phyloP scores from a whole-genome alignment of 2,113 vertebrate genomes.

The cattle (Bos taurus) region ARS-UCD2.0 NC_037330.1:120075501-120076000 shows the following conservation, averaged over 20 bases:
- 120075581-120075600: not conserved
- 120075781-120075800: not conserved
- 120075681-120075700: not conserved
- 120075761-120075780: rapidly evolving
- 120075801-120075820: not conserved
- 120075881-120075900: not conserved
- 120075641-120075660: not conserved
- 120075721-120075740: not conserved
- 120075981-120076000: not conserved
- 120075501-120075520: not conserved
- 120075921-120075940: rapidly evolving
- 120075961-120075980: not conserved
- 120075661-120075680: not conserved
- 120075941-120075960: not conserved
- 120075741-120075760: not conserved
- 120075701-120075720: not conserved
- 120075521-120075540: not conserved
- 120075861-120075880: not conserved
- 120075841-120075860: not conserved
- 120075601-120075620: not conserved
- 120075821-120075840: not conserved
- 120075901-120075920: rapidly evolving
- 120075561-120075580: not conserved
- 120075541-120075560: not conserved
- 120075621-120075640: rapidly evolving